phyloP scores from a whole-genome alignment of 2,797 vertebrate species.

The Kryptopterus vitreolus region DNA sequence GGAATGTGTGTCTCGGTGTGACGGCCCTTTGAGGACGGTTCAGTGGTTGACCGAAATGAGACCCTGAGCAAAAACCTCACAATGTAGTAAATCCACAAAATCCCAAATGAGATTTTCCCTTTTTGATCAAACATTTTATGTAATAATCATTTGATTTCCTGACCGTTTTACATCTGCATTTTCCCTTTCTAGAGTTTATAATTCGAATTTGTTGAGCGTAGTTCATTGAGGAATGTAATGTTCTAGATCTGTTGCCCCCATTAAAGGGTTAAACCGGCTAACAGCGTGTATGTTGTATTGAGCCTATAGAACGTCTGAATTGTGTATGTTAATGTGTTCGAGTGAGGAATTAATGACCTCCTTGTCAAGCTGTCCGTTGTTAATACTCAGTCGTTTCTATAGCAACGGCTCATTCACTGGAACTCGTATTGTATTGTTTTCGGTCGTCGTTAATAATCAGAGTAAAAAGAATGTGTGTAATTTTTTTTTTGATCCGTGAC shows the following conservation, averaged over 20 bases:
- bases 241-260: no score
- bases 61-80: background rate
- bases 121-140: no score
- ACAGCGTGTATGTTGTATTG: background rate
- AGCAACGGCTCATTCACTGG: background rate
- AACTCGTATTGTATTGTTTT: no score
- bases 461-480: background rate
- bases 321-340: background rate
- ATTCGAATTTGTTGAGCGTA: background rate
- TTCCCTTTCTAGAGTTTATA: background rate
- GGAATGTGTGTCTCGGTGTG: conserved; percentile 30
- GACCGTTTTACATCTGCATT: background rate
- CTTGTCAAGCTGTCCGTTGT: background rate
- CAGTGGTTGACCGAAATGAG: background rate
- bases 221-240: background rate
- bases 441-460: no score
- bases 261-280: background rate
- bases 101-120: no score
- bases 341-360: conserved; percentile 17
- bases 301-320: background rate
- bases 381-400: no score
- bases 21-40: background rate
- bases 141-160: background rate
- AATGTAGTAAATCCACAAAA: background rate
- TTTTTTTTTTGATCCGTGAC: no score